A percentile compares a stretch with the other conserved stretches of the same genome.
Conservation (phyloP, 2,797 vertebrate genomes). For the Glossophaga mutica region DNA sequence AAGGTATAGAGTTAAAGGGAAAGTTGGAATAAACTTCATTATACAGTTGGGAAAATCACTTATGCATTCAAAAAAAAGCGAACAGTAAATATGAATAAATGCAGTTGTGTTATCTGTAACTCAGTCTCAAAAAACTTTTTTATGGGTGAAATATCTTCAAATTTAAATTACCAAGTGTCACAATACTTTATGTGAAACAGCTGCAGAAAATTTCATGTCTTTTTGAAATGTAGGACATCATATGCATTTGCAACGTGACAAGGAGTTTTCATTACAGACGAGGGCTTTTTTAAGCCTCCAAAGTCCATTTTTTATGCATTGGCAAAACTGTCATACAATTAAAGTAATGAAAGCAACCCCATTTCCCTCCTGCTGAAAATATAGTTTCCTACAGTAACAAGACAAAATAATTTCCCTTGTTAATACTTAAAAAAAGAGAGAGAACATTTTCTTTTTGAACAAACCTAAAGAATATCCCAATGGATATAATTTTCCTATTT, state of each 20-base stretch:
- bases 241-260: constrained; percentile 60
- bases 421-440: not conserved
- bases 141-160: constrained; percentile 70
- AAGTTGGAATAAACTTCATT: constrained; percentile 54
- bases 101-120: constrained; percentile 54
- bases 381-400: constrained; percentile 33
- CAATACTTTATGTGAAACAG: constrained; percentile 63
- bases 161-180: constrained; percentile 70
- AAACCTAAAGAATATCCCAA: not conserved
- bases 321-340: constrained; percentile 42
- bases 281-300: constrained; percentile 50
- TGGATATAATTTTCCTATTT: constrained; percentile 26
- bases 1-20: constrained; percentile 23
- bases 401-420: constrained; percentile 13
- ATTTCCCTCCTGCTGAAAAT: constrained; percentile 40
- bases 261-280: constrained; percentile 58
- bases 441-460: constrained; percentile 21
- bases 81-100: constrained; percentile 68
- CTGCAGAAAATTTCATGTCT: constrained; percentile 49
- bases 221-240: constrained; percentile 61
- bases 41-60: constrained; percentile 47
- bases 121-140: constrained; percentile 54
- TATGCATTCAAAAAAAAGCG: constrained; percentile 58
- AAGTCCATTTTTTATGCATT: constrained; percentile 10
- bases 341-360: constrained; percentile 32